Base-by-base conservation (phyloP, 2,113 vertebrate species). In the Gopherus flavomarginatus region DNA sequence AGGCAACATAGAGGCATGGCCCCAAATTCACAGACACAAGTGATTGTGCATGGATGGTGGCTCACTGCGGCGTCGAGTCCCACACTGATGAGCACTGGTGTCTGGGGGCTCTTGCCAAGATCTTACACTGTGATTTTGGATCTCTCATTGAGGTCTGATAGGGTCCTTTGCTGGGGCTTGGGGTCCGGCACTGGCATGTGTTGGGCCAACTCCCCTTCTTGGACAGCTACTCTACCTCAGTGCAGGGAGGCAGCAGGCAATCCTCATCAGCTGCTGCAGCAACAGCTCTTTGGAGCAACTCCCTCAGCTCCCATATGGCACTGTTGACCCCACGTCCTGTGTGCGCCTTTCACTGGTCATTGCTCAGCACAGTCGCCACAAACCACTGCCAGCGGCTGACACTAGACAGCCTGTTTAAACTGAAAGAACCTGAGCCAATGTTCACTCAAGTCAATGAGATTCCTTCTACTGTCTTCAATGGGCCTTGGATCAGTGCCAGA, bases 221-320 rank as follows among this genome's bases (percentile, higher is more conserved):
- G 52, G 50, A 13, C 22, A 72, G 14, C 9, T 79, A 81, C 79
- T 19, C 31, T 9, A 2, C 47, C 53, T 24, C 16, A 6, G 2
- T 29, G 13, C 2, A 27, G 0, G 0, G 1, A 72, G 27, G 17
- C 35, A 42, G 31, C 6, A 49, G 35, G 19, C 9, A 22, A 6
- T 35, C 47, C 79, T 77, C 0, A 0, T 10, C 49, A 77, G 62
- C 24, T 59, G 42, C 52, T 53, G 52, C 52, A 53, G 52, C 19
- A 21, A 53, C 52, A 21, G 52, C 52, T 53, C 52, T 6, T 53
- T 8, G 52, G 52, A 53, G 6, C 6, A 17, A 53, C 52, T 53
- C 52, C 52, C 6, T 21, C 52, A 8, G 17, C 52, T 53, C 52
- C 52, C 19, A 21, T 19, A 62, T 31, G 59, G 59, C 29, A 29